Conservation (phyloP, 2,888 invertebrate genomes). For the Xiphydria camelus region DNA sequence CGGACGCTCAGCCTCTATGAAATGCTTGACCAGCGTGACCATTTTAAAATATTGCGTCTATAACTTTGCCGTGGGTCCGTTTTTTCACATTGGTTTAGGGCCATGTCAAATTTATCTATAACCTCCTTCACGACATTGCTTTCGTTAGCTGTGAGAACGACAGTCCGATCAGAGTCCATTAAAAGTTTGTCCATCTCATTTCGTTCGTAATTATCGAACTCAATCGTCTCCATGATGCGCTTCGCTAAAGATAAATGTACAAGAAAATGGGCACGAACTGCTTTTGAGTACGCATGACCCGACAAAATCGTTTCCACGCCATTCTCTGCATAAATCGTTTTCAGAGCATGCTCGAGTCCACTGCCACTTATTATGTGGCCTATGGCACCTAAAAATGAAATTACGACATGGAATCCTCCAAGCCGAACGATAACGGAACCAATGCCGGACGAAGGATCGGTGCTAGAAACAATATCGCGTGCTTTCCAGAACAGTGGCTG, state of each 20-base stretch:
- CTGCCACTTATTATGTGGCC: conserved; percentile 31
- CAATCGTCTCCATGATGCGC: conserved; percentile 6
- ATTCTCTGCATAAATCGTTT: conserved; percentile 30
- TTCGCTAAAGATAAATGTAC: conserved; percentile 20
- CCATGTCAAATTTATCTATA: not conserved
- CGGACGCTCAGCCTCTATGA: conserved; percentile 29
- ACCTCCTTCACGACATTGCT: not conserved
- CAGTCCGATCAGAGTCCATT: not conserved
- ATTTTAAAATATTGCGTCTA: conserved; percentile 20
- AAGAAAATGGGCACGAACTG: conserved; percentile 31
- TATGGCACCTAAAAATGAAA: conserved; percentile 28
- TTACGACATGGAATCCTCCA: conserved; percentile 31
- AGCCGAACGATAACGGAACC: conserved; percentile 12
- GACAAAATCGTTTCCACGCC: conserved; percentile 30
- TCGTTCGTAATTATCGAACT: conserved; percentile 1
- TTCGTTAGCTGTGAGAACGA: not conserved
- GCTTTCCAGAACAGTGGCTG: conserved; percentile 5
- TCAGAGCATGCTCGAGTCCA: conserved; percentile 31
- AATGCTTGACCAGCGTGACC: conserved; percentile 10
- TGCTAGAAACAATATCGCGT: not conserved
- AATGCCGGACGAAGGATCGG: not conserved
- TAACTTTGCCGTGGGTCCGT: conserved; percentile 15
- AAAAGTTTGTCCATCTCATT: not conserved
- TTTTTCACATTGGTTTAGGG: no score
- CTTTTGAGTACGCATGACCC: conserved; percentile 33